Conservation (phyloP, 37 sponge, comb jelly and placozoan species). For the Ephydatia muelleri region DNA sequence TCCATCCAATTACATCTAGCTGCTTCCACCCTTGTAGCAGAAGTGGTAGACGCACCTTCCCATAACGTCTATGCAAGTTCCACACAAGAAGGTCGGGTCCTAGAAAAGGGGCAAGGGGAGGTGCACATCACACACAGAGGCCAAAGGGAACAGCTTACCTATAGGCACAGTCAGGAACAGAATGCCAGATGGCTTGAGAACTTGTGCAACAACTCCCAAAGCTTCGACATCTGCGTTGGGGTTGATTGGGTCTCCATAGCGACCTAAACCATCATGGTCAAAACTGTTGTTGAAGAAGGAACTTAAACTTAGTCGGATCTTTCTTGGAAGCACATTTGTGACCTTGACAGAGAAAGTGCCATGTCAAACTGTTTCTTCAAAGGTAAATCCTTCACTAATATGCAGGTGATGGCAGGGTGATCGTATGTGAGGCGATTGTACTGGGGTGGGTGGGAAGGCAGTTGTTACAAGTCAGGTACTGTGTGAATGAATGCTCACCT, state of each 20-base stretch:
- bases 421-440: conserved; percentile 64
- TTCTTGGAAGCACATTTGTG: neutral
- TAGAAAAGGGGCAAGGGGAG: neutral
- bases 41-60: conserved; percentile 52
- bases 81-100: conserved; percentile 86
- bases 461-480: neutral
- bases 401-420: conserved; percentile 60
- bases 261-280: conserved; percentile 89
- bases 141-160: conserved; percentile 21
- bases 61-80: conserved; percentile 87
- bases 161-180: conserved; percentile 80
- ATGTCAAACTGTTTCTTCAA: conserved; percentile 9
- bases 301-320: neutral
- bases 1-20: conserved; percentile 71
- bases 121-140: neutral
- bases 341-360: conserved; percentile 59
- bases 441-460: conserved; percentile 10
- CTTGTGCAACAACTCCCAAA: conserved; percentile 37
- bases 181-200: conserved; percentile 42
- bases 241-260: conserved; percentile 85
- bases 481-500: conserved; percentile 44
- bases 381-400: conserved; percentile 2
- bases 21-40: conserved; percentile 60
- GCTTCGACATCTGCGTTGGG: conserved; percentile 70
- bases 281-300: conserved; percentile 31